Conservation (phyloP, 2,888 invertebrate genomes). For the Drosophila atroscutellata region DNA sequence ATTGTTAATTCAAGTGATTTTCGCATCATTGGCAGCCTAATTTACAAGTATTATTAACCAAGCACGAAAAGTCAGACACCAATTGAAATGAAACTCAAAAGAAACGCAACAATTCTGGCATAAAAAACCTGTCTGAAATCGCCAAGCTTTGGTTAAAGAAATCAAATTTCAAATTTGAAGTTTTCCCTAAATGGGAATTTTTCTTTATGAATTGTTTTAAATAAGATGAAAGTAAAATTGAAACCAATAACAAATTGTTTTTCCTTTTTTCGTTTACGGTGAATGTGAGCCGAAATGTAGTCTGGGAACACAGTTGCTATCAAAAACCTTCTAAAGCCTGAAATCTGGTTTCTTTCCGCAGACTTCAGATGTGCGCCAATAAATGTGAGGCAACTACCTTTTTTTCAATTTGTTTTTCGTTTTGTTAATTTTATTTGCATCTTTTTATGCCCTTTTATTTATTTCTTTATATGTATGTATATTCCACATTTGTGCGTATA, state of each 20-base stretch:
- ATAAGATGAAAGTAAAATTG: neutral
- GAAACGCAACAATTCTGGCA: neutral
- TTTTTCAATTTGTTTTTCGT: slow-evolving; percentile 31
- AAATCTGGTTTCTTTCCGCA: slow-evolving; percentile 27
- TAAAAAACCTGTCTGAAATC: neutral
- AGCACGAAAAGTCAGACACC: neutral
- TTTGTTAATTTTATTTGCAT: slow-evolving; percentile 78
- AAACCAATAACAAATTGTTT: neutral
- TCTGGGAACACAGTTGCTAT: slow-evolving; percentile 18
- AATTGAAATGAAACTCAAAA: slow-evolving; percentile 4
- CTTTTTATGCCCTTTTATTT: slow-evolving; percentile 72
- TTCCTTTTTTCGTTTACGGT: neutral
- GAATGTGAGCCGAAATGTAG: neutral
- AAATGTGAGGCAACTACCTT: slow-evolving; percentile 29
- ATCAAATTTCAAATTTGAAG: neutral
- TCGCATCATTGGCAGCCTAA: slow-evolving; percentile 40
- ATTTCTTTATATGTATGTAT: slow-evolving; percentile 44
- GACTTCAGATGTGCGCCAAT: slow-evolving; percentile 35
- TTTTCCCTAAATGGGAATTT: neutral
- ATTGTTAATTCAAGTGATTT: slow-evolving; percentile 62
- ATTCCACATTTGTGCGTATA: slow-evolving; percentile 17
- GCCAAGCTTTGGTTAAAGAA: neutral
- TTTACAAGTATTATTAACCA: slow-evolving; percentile 23
- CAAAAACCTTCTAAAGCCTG: slow-evolving; percentile 39
- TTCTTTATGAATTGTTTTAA: neutral